Conservation (phyloP, 2,113 vertebrate genomes). For the Petaurus breviceps region DNA sequence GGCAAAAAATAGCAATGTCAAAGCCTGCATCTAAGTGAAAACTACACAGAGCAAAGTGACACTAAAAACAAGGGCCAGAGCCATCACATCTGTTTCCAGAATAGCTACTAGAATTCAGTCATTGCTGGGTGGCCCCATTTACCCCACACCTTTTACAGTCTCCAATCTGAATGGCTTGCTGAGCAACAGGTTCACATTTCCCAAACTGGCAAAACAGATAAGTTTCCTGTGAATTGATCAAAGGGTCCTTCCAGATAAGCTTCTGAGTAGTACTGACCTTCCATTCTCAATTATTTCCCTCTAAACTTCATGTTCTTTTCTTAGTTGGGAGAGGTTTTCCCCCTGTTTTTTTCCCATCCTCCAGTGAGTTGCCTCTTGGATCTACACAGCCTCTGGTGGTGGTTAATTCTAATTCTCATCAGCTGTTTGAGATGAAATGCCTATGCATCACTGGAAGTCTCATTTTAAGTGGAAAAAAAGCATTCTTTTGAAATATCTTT, state of each 20-base stretch:
- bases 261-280: constrained; percentile 52
- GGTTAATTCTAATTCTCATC: background rate
- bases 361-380: background rate
- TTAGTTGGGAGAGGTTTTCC: background rate
- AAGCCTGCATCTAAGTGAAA: background rate
- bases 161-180: constrained; percentile 52
- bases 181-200: constrained; percentile 46
- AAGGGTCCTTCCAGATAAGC: background rate
- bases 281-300: constrained; percentile 31
- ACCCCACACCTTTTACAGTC: constrained; percentile 59
- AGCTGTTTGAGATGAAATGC: background rate
- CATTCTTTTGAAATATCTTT: background rate
- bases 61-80: constrained; percentile 46
- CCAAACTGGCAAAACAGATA: constrained; percentile 38
- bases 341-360: constrained; percentile 12
- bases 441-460: background rate
- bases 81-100: constrained; percentile 60
- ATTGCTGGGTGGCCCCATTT: constrained; percentile 22
- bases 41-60: constrained; percentile 25
- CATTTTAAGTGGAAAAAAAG: background rate
- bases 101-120: background rate
- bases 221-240: constrained; percentile 50
- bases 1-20: constrained; percentile 63
- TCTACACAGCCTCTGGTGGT: background rate
- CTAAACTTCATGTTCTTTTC: constrained; percentile 1